phyloP scores from a whole-genome alignment of 2,797 vertebrate genomes.

The Hemitrygon akajei region DNA sequence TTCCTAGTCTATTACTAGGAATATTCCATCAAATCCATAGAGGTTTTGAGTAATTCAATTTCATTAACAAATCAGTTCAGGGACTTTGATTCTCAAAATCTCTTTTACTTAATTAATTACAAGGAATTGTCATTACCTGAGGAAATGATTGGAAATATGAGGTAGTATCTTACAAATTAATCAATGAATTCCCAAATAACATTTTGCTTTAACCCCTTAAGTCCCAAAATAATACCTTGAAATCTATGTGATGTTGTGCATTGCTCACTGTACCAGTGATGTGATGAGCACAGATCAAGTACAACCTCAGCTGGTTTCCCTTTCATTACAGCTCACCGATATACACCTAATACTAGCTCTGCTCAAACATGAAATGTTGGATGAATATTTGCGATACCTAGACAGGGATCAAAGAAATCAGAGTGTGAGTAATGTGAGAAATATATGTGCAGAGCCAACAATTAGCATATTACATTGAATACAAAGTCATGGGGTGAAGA shows the following conservation, averaged over 20 bases:
- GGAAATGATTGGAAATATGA: background rate
- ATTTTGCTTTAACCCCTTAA: background rate
- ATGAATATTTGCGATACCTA: no score
- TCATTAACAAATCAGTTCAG: background rate
- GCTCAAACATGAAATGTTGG: no score
- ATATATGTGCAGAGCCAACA: no score
- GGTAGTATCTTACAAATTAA: background rate
- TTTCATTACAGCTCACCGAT: background rate
- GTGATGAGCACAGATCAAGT: background rate
- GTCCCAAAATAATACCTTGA: background rate
- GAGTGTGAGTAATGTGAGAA: no score
- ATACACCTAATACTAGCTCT: background rate
- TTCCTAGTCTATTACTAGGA: background rate
- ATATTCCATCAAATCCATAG: background rate
- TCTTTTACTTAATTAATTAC: background rate
- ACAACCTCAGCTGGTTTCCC: background rate
- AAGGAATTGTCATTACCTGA: background rate
- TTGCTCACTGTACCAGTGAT: background rate
- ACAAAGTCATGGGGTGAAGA: no score
- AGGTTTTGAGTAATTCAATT: background rate
- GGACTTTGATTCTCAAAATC: background rate
- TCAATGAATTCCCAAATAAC: background rate
- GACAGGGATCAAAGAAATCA: no score
- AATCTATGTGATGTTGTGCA: background rate
- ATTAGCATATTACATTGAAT: no score